phyloP scores from a whole-genome alignment of 2,113 vertebrate genomes.

The Arenaria interpres region DNA sequence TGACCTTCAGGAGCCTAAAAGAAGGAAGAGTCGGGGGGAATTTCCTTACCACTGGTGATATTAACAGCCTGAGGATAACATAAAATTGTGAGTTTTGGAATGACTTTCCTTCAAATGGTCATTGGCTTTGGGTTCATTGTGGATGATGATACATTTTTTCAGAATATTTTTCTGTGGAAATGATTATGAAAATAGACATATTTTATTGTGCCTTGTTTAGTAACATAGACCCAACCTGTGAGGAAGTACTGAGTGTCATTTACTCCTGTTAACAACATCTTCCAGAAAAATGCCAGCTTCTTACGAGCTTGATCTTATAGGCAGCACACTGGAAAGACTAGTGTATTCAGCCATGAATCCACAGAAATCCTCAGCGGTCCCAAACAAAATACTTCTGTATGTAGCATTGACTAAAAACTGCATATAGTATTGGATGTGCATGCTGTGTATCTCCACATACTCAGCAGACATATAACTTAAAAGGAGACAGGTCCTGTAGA shows the following conservation, averaged over 20 bases:
- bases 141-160: neutral
- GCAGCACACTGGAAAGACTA: neutral
- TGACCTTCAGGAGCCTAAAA: neutral
- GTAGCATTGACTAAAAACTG: neutral
- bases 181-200: neutral
- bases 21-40: neutral
- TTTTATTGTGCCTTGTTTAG: neutral
- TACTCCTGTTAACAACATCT: neutral
- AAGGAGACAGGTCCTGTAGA: neutral
- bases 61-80: neutral
- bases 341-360: neutral
- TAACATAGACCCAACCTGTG: neutral
- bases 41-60: neutral
- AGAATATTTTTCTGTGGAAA: neutral
- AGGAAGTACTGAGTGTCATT: neutral
- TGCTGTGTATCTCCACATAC: neutral
- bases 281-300: neutral
- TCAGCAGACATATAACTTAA: neutral
- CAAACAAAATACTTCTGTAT: neutral
- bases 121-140: neutral
- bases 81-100: neutral
- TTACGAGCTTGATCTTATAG: neutral
- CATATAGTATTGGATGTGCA: neutral
- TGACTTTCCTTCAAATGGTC: neutral
- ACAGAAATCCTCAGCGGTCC: neutral